Evolutionary conservation across 1,140 invertebrate species (phyloP), one percentile per base, ranked within the genome.

Genomic region (Cydia pomonella): DNA sequence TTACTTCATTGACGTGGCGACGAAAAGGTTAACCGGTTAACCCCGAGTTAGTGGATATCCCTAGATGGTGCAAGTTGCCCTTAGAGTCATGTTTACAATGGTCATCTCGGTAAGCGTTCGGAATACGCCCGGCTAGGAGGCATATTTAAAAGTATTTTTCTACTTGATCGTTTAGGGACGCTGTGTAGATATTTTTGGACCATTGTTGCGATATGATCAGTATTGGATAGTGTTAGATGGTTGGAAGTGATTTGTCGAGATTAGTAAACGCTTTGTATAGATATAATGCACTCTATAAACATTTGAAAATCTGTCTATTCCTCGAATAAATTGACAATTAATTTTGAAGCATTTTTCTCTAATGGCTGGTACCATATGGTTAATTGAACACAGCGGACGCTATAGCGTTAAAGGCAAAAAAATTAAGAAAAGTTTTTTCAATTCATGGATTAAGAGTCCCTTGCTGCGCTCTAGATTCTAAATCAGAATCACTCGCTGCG

Each of bases 111-210:
- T 10, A 69, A 64, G 72, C 87, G 88, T 87, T 59, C 2, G 53
- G 53, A 59, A 59, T 12, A 59, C 4, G 53, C 53, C 21, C 53
- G 53, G 53, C 21, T 59, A 59, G 18, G 89, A 90, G 82, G 84
- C 86, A 84, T 90, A 87, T 82, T 86, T 84, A 84, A 59, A 91
- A 86, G 85, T 92, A 92, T 92, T 92, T 92, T 92, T 92, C 91
- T 92, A 92, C 90, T 91, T 84, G 87, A 85, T 92, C 87, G 87
- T 92, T 89, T 90, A 92, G 91, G 89, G 79, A 91, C 84, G 89
- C 89, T 90, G 88, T 90, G 53, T 93, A 92, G 90, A 92, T 93
- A 93, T 93, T 93, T 93, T 93, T 93, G 91, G 91, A 93, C 90
- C 91, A 93, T 90, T 93, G 88, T 93, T 93, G 89, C 86, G 87